A percentile compares a stretch with the other conserved stretches of the same genome.
Evolutionary conservation across 1,140 invertebrate genomes (phyloP).

Genomic region (Macrosteles quadrilineatus): DNA sequence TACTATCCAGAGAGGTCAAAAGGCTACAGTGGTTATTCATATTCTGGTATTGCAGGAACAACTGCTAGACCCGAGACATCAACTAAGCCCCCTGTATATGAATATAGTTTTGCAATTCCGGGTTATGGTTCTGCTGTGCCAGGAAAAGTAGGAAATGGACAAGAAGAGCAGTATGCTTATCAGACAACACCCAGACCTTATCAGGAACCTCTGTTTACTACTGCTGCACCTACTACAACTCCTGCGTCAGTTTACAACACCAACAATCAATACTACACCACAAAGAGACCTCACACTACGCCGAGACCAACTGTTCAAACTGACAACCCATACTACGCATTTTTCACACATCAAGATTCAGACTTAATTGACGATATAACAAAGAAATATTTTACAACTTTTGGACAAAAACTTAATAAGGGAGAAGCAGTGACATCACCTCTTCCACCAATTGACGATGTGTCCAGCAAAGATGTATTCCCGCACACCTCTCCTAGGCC

Average conservation of each 20-base stretch:
- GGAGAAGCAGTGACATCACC: slow-evolving; percentile 55
- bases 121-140: slow-evolving; percentile 39
- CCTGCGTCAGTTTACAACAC: background rate
- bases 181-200: slow-evolving; percentile 28
- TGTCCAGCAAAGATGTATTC: slow-evolving; percentile 45
- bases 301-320: slow-evolving; percentile 28
- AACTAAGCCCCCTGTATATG: slow-evolving; percentile 43
- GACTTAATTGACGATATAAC: slow-evolving; percentile 71
- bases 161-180: slow-evolving; percentile 31
- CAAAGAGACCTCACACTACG: slow-evolving; percentile 10
- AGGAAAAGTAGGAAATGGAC: slow-evolving; percentile 35
- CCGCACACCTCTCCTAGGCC: background rate
- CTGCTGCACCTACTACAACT: slow-evolving; percentile 11
- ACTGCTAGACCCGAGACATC: slow-evolving; percentile 7
- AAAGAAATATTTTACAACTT: slow-evolving; percentile 73
- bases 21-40: slow-evolving; percentile 11
- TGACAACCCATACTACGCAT: slow-evolving; percentile 63
- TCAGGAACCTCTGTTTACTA: slow-evolving; percentile 22
- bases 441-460: slow-evolving; percentile 53
- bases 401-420: slow-evolving; percentile 66
- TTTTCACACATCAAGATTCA: slow-evolving; percentile 72
- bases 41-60: background rate
- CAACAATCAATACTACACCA: background rate
- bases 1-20: slow-evolving; percentile 24
- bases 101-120: slow-evolving; percentile 44